Percentiles rank a stretch among this genome's conserved stretches.
phyloP scores from a whole-genome alignment of 2,888 invertebrate genomes.

The Synergus laeviventris region DNA sequence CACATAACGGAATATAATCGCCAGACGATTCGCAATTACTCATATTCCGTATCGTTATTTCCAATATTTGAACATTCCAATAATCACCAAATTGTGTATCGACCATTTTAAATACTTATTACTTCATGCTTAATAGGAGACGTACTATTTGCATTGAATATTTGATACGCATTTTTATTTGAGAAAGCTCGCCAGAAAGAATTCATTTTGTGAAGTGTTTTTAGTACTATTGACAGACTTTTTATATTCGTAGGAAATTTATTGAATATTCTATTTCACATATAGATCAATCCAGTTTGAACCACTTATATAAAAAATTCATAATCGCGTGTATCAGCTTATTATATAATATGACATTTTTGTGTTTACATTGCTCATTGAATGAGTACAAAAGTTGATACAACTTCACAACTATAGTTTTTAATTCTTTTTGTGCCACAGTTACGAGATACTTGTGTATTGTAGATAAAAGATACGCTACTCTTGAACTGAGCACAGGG shows the following conservation, averaged over 20 bases:
- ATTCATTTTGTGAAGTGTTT: slow-evolving; percentile 28
- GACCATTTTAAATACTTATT: background rate
- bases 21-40: background rate
- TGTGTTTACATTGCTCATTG: no score
- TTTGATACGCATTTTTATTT: slow-evolving; percentile 1
- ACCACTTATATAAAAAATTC: background rate
- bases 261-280: background rate
- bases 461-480: background rate
- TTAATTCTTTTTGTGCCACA: no score
- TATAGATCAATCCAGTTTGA: background rate
- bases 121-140: background rate
- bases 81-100: background rate
- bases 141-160: background rate
- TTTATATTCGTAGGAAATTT: slow-evolving; percentile 3
- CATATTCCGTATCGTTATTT: background rate
- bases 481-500: background rate
- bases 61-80: no score
- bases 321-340: background rate
- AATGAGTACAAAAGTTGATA: no score
- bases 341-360: no score
- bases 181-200: background rate
- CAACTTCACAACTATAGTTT: no score
- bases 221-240: slow-evolving; percentile 18
- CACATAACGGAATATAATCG: background rate
- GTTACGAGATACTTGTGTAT: no score